Evolutionary conservation across 2,888 invertebrate genomes (phyloP), one percentile per base, ranked within the genome.

Genomic region (Apeira syringaria): DNA sequence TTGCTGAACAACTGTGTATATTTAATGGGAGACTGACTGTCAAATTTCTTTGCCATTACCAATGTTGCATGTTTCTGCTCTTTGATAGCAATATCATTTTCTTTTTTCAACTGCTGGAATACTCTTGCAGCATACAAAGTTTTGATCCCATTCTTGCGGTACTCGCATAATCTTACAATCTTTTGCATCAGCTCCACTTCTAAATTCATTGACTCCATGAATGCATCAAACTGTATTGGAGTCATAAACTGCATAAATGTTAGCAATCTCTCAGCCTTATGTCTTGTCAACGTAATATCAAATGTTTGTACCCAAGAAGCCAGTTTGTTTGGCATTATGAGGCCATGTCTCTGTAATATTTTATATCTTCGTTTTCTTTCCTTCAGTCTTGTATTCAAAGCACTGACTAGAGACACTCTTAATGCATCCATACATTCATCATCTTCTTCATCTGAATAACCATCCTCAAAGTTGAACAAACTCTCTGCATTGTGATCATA

Each of bases 401-500:
- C 93, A 43, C 91, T 91, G 1, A 94, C 86, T 5, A 96, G 80
- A 8, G 94, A 92, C 42, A 92, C 90, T 72, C 96, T 94, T 36
- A 97, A 73, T 20, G 93, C 91, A 57, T 91, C 91, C 61, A 92
- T 86, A 33, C 93, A 78, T 17, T 91, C 80, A 60, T 90, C 90
- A 56, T 82, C 74, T 8, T 80, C 78, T 50, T 92, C 91, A 41
- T 83, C 82, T 0, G 82, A 73, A 37, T 91, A 90, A 28, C 61
- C 67, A 43, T 80, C 79, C 47, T 85, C 83, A 36, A 81, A 77
- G 66, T 85, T 81, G 42, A 94, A 83, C 28, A 95, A 85, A 48
- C 92, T 91, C 74, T 98, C 97, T 0, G 97, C 96, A 64, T 94
- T 94, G 48, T 95, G 92, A 72, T 97, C 96, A 68, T 94, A 95